phyloP scores from a whole-genome alignment of 2,113 vertebrate genomes.

The Crotophaga sulcirostris region DNA sequence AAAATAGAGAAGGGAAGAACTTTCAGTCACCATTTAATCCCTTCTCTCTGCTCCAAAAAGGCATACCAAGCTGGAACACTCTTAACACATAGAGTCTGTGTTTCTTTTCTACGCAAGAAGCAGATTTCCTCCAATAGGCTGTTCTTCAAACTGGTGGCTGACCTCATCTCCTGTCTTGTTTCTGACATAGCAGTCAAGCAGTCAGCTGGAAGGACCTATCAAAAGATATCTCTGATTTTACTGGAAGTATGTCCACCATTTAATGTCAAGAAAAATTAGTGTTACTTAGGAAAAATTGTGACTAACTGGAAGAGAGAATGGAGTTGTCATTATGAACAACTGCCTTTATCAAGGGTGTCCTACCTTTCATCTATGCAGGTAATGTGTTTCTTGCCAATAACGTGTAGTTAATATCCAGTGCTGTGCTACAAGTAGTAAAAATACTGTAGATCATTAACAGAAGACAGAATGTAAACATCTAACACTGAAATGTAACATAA shows the following conservation, averaged over 20 bases:
- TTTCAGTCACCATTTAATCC: not conserved
- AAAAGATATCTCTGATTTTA: not conserved
- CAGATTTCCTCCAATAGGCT: not conserved
- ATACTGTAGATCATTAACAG: not conserved
- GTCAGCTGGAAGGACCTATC: not conserved
- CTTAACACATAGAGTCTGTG: not conserved
- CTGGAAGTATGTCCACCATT: not conserved
- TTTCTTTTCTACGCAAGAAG: not conserved
- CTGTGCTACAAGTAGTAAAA: not conserved
- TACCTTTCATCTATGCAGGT: not conserved
- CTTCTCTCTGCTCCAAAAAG: not conserved
- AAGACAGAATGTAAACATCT: not conserved
- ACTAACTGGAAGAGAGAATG: not conserved
- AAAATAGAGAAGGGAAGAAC: not conserved
- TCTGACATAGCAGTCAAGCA: not conserved
- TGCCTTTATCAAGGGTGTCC: not conserved
- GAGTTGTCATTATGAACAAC: not conserved
- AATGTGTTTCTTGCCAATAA: not conserved
- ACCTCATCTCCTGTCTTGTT: not conserved
- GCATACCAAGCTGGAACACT: not conserved
- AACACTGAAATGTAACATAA: too few species aligned
- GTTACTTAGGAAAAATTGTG: not conserved
- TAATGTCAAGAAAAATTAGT: not conserved
- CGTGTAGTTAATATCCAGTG: not conserved
- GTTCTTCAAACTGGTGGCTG: not conserved